phyloP scores from a whole-genome alignment of 2,888 invertebrate genomes.

The Caenorhabditis becei region DNA sequence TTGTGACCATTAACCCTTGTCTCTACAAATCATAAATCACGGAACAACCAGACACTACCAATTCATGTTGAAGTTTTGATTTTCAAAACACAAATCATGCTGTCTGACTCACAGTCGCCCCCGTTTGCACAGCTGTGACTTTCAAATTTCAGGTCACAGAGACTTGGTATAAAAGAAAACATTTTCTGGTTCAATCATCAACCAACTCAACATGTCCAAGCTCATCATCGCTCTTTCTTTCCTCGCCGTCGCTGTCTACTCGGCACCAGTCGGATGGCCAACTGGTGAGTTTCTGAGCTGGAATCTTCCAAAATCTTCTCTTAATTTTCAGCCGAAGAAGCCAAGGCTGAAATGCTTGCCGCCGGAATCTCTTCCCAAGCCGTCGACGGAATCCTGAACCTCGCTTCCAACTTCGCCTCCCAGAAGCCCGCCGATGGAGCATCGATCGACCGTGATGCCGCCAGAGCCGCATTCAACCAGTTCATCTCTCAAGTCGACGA shows the following conservation, averaged over 20 bases:
- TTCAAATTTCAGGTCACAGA: too few relatives aligned
- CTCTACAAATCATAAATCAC: slow-evolving; percentile 4
- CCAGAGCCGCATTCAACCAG: background rate
- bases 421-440: slow-evolving; percentile 10
- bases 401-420: slow-evolving; percentile 8
- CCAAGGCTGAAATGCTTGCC: slow-evolving; percentile 13
- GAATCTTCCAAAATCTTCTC: background rate
- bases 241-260: slow-evolving; percentile 10
- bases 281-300: slow-evolving; percentile 5
- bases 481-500: slow-evolving; percentile 3
- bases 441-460: slow-evolving; percentile 10
- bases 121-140: too few relatives aligned
- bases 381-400: slow-evolving; percentile 6
- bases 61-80: too few relatives aligned
- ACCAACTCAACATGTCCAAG: slow-evolving; percentile 42
- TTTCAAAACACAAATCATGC: too few relatives aligned
- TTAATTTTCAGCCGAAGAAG: slow-evolving; percentile 34
- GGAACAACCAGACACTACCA: background rate
- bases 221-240: slow-evolving; percentile 18
- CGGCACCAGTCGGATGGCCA: slow-evolving; percentile 25
- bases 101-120: too few relatives aligned
- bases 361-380: slow-evolving; percentile 3
- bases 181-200: too few relatives aligned
- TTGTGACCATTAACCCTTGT: slow-evolving; percentile 14
- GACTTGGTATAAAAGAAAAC: too few relatives aligned